These are phyloP conservation scores for Octodonta nipae DNA, from an alignment of 2,888 invertebrate genomes.

Conservation along the genomic window DNA sequence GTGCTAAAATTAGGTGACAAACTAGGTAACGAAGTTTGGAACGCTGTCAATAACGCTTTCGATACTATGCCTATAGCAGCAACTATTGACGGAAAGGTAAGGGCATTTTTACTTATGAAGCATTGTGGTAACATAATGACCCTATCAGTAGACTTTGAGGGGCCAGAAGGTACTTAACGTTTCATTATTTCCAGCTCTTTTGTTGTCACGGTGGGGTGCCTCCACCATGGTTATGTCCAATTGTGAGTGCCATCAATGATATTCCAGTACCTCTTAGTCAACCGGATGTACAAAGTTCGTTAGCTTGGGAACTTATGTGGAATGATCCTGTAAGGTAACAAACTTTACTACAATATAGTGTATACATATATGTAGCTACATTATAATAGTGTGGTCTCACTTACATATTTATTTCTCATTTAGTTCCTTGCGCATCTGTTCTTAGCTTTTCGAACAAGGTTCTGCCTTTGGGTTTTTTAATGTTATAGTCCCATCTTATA, in stretches of 20 bases:
- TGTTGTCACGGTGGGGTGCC: constrained; percentile 71
- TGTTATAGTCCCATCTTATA: too few relatives aligned
- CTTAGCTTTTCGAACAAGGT: too few relatives aligned
- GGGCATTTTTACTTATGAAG: too few relatives aligned
- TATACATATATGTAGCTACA: too few relatives aligned
- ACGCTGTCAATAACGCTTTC: constrained; percentile 54
- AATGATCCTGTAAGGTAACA: constrained; percentile 60
- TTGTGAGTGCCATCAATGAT: constrained; percentile 47
- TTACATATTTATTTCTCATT: too few relatives aligned
- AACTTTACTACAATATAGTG: too few relatives aligned
- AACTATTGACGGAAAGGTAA: constrained; percentile 54
- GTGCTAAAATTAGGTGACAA: constrained; percentile 50
- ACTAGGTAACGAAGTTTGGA: constrained; percentile 52
- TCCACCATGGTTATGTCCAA: constrained; percentile 51
- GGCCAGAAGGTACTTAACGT: background rate
- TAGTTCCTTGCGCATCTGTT: too few relatives aligned
- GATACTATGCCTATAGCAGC: constrained; percentile 62
- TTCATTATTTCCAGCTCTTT: constrained; percentile 43
- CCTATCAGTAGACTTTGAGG: background rate
- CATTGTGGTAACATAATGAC: too few relatives aligned
- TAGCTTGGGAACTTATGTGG: constrained; percentile 71
- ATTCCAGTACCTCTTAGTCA: constrained; percentile 51
- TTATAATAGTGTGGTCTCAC: too few relatives aligned
- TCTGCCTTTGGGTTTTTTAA: too few relatives aligned
- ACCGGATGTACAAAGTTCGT: constrained; percentile 53